A percentile compares a stretch with the other conserved stretches of the same genome.
phyloP scores from a whole-genome alignment of 2,113 vertebrate genomes.

The Gavia stellata region DNA sequence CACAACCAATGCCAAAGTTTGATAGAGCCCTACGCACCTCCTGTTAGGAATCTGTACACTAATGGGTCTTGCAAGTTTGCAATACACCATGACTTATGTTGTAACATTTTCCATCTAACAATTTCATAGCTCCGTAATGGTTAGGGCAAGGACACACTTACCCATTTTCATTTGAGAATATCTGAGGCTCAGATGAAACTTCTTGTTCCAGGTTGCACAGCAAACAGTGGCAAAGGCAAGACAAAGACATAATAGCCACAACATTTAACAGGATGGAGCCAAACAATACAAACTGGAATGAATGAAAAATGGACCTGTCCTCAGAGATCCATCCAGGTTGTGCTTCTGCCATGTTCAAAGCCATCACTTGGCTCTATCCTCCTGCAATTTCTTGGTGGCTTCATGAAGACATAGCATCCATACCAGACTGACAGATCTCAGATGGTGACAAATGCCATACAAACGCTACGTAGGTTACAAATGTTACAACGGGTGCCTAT shows the following conservation, averaged over 20 bases:
- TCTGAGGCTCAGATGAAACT: background rate
- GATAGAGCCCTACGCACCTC: accelerated
- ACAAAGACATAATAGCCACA: background rate
- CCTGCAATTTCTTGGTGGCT: background rate
- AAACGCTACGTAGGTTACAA: background rate
- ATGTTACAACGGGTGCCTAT: background rate
- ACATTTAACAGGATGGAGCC: background rate
- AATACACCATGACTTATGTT: accelerated
- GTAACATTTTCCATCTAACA: background rate
- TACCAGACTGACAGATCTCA: background rate
- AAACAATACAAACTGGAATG: background rate
- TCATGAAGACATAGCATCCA: background rate
- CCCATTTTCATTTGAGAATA: background rate
- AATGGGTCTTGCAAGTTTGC: too few species aligned
- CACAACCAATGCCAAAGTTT: background rate
- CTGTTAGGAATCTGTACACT: accelerated
- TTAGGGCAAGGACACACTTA: background rate
- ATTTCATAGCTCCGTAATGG: background rate
- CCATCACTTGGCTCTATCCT: background rate
- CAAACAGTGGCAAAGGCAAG: background rate
- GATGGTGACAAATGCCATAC: background rate
- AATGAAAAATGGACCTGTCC: background rate
- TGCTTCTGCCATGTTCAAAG: background rate
- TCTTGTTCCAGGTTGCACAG: background rate
- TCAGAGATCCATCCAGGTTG: background rate